A percentile compares a stretch with the other conserved stretches of the same genome.
Evolutionary conservation across 2,797 vertebrate genomes (phyloP).

Genomic region (Hydrolagus colliei): DNA sequence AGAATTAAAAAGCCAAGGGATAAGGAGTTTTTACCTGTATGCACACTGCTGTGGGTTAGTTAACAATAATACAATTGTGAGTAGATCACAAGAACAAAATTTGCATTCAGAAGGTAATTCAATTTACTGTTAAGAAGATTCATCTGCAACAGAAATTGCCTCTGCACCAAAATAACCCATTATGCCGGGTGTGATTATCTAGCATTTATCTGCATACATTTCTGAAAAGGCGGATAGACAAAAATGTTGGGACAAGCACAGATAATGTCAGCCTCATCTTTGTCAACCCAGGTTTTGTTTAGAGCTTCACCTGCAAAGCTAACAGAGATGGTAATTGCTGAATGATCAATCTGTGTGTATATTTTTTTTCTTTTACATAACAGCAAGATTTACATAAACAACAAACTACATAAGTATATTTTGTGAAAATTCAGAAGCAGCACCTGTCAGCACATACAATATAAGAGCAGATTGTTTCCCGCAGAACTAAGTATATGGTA

Average conservation of each 20-base stretch:
- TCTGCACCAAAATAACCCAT: not conserved
- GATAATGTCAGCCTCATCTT: not conserved
- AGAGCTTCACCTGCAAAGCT: not conserved
- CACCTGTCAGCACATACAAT: not conserved
- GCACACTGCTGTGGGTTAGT: no score
- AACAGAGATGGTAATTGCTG: not conserved
- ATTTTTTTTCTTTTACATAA: not conserved
- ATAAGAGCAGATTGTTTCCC: not conserved
- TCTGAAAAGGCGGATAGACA: not conserved
- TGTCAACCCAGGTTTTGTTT: not conserved
- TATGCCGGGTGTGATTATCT: not conserved
- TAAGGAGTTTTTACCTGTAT: no score
- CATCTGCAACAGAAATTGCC: constrained; percentile 10
- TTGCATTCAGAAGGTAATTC: not conserved
- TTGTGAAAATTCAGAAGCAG: not conserved
- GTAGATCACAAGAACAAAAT: not conserved
- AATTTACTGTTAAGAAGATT: not conserved
- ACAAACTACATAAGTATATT: not conserved
- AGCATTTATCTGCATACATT: constrained; percentile 5
- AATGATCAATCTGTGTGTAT: not conserved
- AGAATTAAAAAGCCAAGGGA: no score
- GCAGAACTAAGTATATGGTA: not conserved
- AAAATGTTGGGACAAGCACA: not conserved
- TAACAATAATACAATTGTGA: not conserved
- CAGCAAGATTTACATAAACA: not conserved